phyloP scores from a whole-genome alignment of 2,113 vertebrate genomes.

The Nerophis lumbriciformis region DNA sequence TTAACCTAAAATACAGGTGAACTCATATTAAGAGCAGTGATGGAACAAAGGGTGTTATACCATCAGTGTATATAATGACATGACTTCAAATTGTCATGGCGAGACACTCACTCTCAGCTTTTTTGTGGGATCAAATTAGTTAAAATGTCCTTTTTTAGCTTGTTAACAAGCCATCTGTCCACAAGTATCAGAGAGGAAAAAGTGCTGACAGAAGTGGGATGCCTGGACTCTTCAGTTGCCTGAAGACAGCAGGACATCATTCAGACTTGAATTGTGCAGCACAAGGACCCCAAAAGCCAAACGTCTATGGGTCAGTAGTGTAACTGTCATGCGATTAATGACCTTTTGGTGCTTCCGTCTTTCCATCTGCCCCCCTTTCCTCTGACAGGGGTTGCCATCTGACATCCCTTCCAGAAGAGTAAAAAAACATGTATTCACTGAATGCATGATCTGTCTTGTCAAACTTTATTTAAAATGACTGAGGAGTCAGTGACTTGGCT shows the following conservation, averaged over 20 bases:
- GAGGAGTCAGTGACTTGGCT: constrained; percentile 6
- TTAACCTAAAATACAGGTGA: no score
- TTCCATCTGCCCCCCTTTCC: neutral
- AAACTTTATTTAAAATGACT: constrained; percentile 25
- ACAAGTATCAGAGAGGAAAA: neutral
- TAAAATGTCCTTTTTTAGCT: neutral
- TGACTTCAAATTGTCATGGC: no score
- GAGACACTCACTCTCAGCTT: no score
- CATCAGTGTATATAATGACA: no score
- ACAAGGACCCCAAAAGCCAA: neutral
- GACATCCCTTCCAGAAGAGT: constrained; percentile 6
- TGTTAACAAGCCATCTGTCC: neutral
- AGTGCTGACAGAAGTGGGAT: neutral
- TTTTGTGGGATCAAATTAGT: neutral
- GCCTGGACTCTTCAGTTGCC: neutral
- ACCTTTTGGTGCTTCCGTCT: neutral
- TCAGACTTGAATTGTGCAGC: neutral
- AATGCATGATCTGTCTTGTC: constrained; percentile 6
- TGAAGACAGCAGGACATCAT: constrained; percentile 2
- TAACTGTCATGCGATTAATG: constrained; percentile 1
- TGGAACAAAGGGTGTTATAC: no score
- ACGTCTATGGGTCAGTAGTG: neutral
- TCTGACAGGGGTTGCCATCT: constrained; percentile 1
- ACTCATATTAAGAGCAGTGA: no score
- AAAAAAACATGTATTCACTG: neutral